Conservation (phyloP, 2,888 invertebrate species). For the Meiosimyza platycephala region DNA sequence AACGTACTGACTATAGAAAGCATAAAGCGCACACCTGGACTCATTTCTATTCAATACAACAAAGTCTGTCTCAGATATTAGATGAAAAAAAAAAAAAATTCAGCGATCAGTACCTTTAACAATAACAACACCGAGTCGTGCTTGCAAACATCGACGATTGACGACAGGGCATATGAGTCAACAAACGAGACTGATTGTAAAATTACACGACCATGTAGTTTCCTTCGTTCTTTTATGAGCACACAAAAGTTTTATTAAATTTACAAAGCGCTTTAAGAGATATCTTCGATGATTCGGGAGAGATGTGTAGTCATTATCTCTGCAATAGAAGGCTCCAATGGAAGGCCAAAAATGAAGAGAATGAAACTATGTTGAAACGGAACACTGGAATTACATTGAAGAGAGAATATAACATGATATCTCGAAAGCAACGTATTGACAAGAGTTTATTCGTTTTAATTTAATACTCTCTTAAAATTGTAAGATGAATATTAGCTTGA, state of each 20-base stretch:
- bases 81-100: not conserved
- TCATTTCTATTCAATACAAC: not conserved
- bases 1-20: not conserved
- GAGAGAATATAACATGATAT: not conserved
- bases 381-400: constrained; percentile 17
- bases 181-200: constrained; percentile 31
- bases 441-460: no score
- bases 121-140: not conserved
- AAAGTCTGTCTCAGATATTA: not conserved
- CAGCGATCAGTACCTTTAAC: not conserved
- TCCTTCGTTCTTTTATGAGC: not conserved
- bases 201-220: not conserved
- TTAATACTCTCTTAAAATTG: no score
- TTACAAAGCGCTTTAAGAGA: not conserved
- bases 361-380: constrained; percentile 16
- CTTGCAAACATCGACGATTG: not conserved
- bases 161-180: constrained; percentile 40
- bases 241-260: no score
- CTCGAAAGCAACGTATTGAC: no score
- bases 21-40: constrained; percentile 36
- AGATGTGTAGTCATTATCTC: not conserved
- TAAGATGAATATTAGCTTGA: no score
- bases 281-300: not conserved
- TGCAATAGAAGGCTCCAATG: not conserved
- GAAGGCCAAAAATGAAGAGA: not conserved